Conservation (phyloP, 2,888 invertebrate species). For the Candidula unifasciata region DNA sequence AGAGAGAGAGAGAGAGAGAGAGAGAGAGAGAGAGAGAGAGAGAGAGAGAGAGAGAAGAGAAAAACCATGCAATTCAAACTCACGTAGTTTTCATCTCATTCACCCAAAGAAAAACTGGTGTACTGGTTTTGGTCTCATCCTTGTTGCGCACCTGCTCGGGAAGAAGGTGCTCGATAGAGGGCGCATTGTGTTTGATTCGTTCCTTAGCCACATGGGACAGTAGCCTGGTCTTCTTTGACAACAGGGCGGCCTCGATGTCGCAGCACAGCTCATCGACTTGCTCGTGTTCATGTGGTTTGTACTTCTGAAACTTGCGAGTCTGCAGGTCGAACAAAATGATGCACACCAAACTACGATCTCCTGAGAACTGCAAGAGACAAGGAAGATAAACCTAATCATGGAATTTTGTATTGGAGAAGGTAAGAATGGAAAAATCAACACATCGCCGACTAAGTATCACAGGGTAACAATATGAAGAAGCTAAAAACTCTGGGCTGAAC, state of each 20-base stretch:
- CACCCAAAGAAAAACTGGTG: conserved; percentile 75
- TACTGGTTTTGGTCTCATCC: conserved; percentile 64
- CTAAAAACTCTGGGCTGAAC: no score
- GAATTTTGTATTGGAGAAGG: neutral
- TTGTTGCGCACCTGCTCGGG: conserved; percentile 73
- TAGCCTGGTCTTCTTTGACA: conserved; percentile 69
- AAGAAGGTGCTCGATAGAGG: conserved; percentile 72
- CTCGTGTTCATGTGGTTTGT: conserved; percentile 57
- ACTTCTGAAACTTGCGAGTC: conserved; percentile 73
- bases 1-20: no score
- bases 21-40: no score
- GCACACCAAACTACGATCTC: conserved; percentile 68
- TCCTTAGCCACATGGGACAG: conserved; percentile 74
- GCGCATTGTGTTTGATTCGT: conserved; percentile 70
- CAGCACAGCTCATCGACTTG: conserved; percentile 59
- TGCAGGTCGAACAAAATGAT: conserved; percentile 75
- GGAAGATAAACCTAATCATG: neutral
- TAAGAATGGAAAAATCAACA: neutral
- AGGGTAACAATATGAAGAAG: no score
- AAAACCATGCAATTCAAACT: no score
- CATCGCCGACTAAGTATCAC: no score
- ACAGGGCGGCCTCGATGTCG: conserved; percentile 71
- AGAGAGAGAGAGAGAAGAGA: no score
- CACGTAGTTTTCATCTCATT: conserved; percentile 74
- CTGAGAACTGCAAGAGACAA: conserved; percentile 39